Evolutionary conservation across 2,797 vertebrate species (phyloP).

Genomic region (Centropyge bicolor): DNA sequence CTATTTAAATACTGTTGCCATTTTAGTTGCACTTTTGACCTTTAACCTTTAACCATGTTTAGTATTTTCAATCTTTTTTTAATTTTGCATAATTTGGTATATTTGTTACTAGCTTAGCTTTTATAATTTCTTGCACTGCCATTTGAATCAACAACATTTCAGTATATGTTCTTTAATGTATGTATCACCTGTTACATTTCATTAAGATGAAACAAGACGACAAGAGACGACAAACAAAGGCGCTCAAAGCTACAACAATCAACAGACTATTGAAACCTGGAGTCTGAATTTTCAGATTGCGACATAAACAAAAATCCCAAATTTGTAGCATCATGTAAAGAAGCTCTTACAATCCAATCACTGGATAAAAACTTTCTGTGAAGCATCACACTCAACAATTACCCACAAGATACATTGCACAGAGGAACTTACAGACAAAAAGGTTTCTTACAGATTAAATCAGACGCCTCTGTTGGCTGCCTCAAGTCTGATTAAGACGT

Average conservation of each 20-base stretch:
- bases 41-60: too few species aligned
- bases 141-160: too few species aligned
- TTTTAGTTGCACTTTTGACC: too few species aligned
- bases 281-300: background rate
- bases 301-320: constrained; percentile 8
- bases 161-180: too few species aligned
- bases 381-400: background rate
- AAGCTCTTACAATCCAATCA: background rate
- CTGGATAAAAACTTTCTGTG: background rate
- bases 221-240: too few species aligned
- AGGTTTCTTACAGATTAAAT: constrained; percentile 26
- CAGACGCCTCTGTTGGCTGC: background rate
- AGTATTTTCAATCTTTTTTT: too few species aligned
- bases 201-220: too few species aligned
- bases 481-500: background rate
- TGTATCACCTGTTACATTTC: too few species aligned
- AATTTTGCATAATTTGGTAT: too few species aligned
- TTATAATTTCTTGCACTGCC: too few species aligned
- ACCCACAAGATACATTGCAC: background rate
- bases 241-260: constrained; percentile 9
- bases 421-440: constrained; percentile 12
- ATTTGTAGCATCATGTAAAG: background rate
- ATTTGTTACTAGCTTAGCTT: too few species aligned
- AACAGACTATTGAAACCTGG: constrained; percentile 7
- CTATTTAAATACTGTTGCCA: too few species aligned